These are phyloP conservation scores for Hephaestus fuliginosus DNA, from an alignment of 2,797 vertebrate genomes.

Conservation along the genomic window DNA sequence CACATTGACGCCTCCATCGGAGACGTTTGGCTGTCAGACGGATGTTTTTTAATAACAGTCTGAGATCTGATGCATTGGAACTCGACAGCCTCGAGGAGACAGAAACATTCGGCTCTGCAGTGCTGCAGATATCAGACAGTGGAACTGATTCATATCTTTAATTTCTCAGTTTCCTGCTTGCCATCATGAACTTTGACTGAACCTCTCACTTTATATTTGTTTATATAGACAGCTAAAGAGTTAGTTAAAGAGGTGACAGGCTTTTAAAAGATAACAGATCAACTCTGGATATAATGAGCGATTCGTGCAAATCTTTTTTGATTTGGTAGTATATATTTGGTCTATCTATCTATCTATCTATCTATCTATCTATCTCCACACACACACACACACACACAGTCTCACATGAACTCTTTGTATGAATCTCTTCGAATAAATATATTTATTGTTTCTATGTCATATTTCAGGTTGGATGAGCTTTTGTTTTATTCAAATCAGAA, in stretches of 20 bases:
- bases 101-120: conserved; percentile 2
- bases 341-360: too few species aligned
- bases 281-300: background rate
- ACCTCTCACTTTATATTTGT: conserved; percentile 10
- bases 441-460: too few species aligned
- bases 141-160: conserved; percentile 22
- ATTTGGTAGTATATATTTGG: background rate
- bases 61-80: conserved; percentile 26
- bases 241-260: background rate
- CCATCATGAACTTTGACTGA: conserved; percentile 40
- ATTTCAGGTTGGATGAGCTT: too few species aligned
- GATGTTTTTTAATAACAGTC: conserved; percentile 35
- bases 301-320: too few species aligned
- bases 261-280: background rate
- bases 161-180: conserved; percentile 4
- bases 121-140: conserved; percentile 9
- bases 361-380: too few species aligned
- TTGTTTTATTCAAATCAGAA: too few species aligned
- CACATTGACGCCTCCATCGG: background rate
- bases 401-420: too few species aligned
- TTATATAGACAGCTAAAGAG: background rate
- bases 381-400: too few species aligned
- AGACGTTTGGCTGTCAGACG: conserved; percentile 26
- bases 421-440: too few species aligned
- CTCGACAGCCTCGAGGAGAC: conserved; percentile 27